Conservation (phyloP, 2,797 vertebrate species). For the Acrossocheilus fasciatus region DNA sequence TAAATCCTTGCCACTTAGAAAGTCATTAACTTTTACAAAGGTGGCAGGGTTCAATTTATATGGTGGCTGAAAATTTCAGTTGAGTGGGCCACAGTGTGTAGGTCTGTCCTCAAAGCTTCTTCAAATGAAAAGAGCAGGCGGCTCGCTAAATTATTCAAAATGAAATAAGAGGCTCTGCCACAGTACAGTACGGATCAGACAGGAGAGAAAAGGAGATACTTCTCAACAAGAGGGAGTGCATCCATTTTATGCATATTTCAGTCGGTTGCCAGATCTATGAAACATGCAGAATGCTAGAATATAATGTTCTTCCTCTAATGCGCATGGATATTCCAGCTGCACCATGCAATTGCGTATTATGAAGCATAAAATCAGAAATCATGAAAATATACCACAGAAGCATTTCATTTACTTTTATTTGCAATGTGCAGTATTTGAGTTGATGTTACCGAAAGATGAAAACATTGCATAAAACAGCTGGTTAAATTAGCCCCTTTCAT, state of each 20-base stretch:
- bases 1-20: conserved; percentile 65
- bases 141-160: conserved; percentile 63
- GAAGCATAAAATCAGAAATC: neutral
- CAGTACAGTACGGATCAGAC: conserved; percentile 56
- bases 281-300: conserved; percentile 28
- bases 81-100: conserved; percentile 55
- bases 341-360: neutral
- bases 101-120: conserved; percentile 56
- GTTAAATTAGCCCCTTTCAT: neutral
- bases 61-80: conserved; percentile 49
- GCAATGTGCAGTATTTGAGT: neutral
- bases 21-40: conserved; percentile 62
- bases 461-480: neutral
- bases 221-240: conserved; percentile 58
- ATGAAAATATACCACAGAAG: neutral
- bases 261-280: conserved; percentile 47
- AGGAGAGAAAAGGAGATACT: conserved; percentile 55
- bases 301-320: conserved; percentile 20
- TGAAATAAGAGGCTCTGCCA: conserved; percentile 63
- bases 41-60: conserved; percentile 50
- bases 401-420: neutral
- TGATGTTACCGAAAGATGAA: neutral
- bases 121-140: conserved; percentile 60
- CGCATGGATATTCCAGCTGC: conserved; percentile 34
- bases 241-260: conserved; percentile 57